Conservation (phyloP, 2,888 invertebrate species). For the Plebejus melissa region DNA sequence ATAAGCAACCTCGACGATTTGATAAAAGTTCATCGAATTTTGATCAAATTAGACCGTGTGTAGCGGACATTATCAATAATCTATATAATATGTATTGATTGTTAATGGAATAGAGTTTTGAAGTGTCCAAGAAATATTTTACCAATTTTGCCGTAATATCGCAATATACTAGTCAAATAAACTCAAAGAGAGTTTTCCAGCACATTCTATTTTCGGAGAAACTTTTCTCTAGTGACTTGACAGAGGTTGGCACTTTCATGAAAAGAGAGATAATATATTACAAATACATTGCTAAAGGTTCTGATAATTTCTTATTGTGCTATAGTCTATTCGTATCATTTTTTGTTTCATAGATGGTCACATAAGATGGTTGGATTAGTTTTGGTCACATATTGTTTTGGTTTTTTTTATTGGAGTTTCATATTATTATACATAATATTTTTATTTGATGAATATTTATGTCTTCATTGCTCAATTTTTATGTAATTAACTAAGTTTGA, state of each 20-base stretch:
- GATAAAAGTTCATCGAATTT: not conserved
- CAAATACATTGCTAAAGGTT: not conserved
- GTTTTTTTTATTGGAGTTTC: too few species aligned
- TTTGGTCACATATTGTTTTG: too few species aligned
- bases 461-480: too few species aligned
- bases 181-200: not conserved
- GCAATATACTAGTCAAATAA: not conserved
- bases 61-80: not conserved
- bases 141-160: not conserved
- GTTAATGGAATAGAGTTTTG: not conserved
- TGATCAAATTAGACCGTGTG: not conserved
- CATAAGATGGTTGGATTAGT: too few species aligned
- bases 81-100: not conserved
- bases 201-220: not conserved
- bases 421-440: too few species aligned
- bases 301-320: too few species aligned
- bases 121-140: not conserved
- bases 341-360: too few species aligned
- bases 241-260: not conserved
- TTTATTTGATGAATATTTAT: too few species aligned
- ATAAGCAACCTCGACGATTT: too few species aligned
- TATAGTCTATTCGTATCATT: too few species aligned
- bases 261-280: not conserved
- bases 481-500: too few species aligned
- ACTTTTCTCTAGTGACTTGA: constrained; percentile 1